Base-by-base conservation (phyloP, 2,797 vertebrate species). In the Dipus sagitta region DNA sequence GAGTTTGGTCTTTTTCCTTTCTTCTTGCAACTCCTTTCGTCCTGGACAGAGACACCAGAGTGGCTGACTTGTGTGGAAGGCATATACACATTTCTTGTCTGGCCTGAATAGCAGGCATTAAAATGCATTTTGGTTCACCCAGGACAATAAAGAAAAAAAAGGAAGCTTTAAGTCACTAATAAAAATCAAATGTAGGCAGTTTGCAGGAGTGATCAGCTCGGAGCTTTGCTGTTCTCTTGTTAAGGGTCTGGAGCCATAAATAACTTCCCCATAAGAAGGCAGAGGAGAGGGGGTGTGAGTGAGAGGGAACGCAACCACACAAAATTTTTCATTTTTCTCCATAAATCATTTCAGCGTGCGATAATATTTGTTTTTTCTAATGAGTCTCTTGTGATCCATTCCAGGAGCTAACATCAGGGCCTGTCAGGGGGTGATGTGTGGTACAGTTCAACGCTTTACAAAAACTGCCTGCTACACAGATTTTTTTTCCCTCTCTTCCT, bases 291-390 rank as follows among this genome's bases (percentile, higher is more conserved):
- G 84, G 96, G 97, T 97, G 97, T 96, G 97, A 98, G 97, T 97
- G 97, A 98, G 96, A 98, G 98, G 96, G 98, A 98, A 98, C 95
- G 93, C 98, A 98, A 97, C 98, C 98, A 98, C 98, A 98, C 98
- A 97, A 98, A 98, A 98, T 98, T 98, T 98, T 98, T 98, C 98
- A 98, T 98, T 98, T 98, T 98, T 98, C 97, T 97, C 98, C 98
- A 98, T 99, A 99, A 99, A 99, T 99, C 98, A 99, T 98, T 98
- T 98, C 98, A 98, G 98, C 98, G 97, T 98, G 98, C 98, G 98
- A 99, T 99, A 99, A 99, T 99, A 99, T 99, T 99, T 99, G 98
- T 98, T 98, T 98, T 98, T 98, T 98, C 98, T 99, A 99, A 98
- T 98, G 98, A 98, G 98, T 98, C 98, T 98, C 98, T 97, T 98